A percentile compares a stretch with the other conserved stretches of the same genome.
phyloP scores from a whole-genome alignment of 2,797 vertebrate species.

The Melanogrammus aeglefinus region DNA sequence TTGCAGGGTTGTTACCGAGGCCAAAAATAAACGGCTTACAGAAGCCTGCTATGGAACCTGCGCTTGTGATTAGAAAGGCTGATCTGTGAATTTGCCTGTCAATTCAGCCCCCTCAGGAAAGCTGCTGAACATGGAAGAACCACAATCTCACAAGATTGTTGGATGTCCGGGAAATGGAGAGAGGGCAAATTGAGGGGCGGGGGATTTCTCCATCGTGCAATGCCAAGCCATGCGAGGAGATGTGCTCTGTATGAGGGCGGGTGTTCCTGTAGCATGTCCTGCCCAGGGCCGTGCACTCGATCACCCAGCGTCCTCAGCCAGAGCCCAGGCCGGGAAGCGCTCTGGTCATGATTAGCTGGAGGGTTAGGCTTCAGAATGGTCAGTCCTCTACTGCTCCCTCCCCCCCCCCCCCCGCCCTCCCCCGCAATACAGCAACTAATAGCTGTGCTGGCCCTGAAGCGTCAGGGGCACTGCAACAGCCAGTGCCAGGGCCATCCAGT shows the following conservation, averaged over 20 bases:
- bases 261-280: conserved; percentile 40
- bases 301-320: conserved; percentile 46
- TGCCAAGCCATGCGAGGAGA: conserved; percentile 42
- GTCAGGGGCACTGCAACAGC: conserved; percentile 48
- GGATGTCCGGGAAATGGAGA: conserved; percentile 18
- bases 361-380: conserved; percentile 51
- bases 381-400: conserved; percentile 61
- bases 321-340: conserved; percentile 62
- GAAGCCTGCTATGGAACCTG: conserved; percentile 63
- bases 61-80: conserved; percentile 62
- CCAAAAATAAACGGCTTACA: conserved; percentile 51
- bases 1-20: conserved; percentile 52
- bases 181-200: conserved; percentile 6
- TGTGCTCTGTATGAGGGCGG: conserved; percentile 49
- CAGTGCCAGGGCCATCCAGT: conserved; percentile 70
- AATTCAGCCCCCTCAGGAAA: not conserved
- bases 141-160: conserved; percentile 40
- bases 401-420: conserved; percentile 38
- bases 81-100: conserved; percentile 2
- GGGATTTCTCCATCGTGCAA: conserved; percentile 16
- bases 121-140: conserved; percentile 28
- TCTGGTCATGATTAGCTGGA: conserved; percentile 64
- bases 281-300: conserved; percentile 15
- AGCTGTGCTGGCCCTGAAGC: conserved; percentile 73
- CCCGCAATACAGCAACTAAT: conserved; percentile 69